Conservation (phyloP, 37 sponge, comb jelly and placozoan genomes). For the Ianthella basta region DNA sequence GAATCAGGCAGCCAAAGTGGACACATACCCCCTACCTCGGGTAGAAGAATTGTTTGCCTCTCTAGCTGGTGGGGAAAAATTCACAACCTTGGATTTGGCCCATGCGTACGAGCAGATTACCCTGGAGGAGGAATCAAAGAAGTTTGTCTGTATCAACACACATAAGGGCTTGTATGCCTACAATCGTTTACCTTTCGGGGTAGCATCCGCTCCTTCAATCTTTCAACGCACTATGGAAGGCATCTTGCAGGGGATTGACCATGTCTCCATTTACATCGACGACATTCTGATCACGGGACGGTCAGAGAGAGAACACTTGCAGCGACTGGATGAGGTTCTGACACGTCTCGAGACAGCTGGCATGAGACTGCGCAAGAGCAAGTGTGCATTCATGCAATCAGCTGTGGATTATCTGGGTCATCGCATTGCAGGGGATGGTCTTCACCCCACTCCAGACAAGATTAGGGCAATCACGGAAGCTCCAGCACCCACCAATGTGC, state of each 20-base stretch:
- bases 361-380: background rate
- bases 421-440: background rate
- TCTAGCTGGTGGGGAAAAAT: background rate
- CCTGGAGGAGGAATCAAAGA: background rate
- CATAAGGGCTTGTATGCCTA: constrained; percentile 7
- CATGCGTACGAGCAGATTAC: constrained; percentile 11
- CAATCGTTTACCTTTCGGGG: constrained; percentile 11
- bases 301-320: too few species aligned
- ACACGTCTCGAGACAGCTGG: too few species aligned
- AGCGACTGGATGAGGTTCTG: too few species aligned
- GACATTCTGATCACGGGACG: too few species aligned
- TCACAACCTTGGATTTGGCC: constrained; percentile 1
- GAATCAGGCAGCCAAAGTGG: background rate
- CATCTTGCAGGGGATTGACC: background rate
- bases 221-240: background rate
- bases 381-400: background rate
- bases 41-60: background rate
- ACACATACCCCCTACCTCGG: background rate
- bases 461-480: background rate
- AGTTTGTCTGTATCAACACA: background rate
- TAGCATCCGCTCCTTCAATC: background rate
- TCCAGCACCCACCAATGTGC: background rate
- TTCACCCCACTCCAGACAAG: background rate
- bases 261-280: background rate
- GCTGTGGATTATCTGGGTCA: background rate